A percentile compares a stretch with the other conserved stretches of the same genome.
phyloP scores from a whole-genome alignment of 2,888 invertebrate species.

The Napeogenes inachia region DNA sequence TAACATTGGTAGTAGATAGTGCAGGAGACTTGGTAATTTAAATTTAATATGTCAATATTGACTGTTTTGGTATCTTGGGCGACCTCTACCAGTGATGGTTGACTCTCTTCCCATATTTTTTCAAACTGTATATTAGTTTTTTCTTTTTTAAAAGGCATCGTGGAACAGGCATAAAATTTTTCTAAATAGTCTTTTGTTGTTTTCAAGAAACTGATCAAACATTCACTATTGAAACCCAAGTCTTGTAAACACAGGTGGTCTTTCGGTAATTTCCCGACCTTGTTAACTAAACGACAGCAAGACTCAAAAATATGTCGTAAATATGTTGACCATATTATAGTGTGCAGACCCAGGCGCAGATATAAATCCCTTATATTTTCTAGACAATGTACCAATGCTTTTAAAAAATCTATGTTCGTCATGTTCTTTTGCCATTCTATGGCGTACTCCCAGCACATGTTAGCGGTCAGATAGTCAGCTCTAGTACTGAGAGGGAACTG shows the following conservation, averaged over 20 bases:
- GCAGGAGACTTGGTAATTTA: conserved; percentile 88
- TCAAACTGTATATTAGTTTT: conserved; percentile 73
- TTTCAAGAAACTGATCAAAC: conserved; percentile 73
- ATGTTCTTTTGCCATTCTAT: conserved; percentile 90
- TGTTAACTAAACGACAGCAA: conserved; percentile 85
- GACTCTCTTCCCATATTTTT: conserved; percentile 82
- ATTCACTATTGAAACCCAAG: conserved; percentile 82
- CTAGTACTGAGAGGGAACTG: conserved; percentile 93
- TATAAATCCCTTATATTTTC: conserved; percentile 80
- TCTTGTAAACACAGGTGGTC: conserved; percentile 89
- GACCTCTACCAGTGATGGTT: conserved; percentile 84
- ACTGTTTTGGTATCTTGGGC: conserved; percentile 86
- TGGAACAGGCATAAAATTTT: conserved; percentile 62
- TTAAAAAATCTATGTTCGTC: conserved; percentile 80
- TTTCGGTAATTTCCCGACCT: conserved; percentile 89
- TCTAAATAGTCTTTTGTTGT: conserved; percentile 69
- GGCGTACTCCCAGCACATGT: conserved; percentile 95
- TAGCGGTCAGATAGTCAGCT: conserved; percentile 86
- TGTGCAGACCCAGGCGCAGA: conserved; percentile 86
- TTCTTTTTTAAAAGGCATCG: conserved; percentile 51
- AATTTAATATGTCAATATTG: conserved; percentile 84
- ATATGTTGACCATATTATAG: conserved; percentile 93
- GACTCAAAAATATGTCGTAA: conserved; percentile 88
- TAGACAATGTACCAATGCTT: conserved; percentile 84
- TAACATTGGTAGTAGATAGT: conserved; percentile 87